phyloP scores from a whole-genome alignment of 2,113 vertebrate genomes.

The Corydoras sp. region DNA sequence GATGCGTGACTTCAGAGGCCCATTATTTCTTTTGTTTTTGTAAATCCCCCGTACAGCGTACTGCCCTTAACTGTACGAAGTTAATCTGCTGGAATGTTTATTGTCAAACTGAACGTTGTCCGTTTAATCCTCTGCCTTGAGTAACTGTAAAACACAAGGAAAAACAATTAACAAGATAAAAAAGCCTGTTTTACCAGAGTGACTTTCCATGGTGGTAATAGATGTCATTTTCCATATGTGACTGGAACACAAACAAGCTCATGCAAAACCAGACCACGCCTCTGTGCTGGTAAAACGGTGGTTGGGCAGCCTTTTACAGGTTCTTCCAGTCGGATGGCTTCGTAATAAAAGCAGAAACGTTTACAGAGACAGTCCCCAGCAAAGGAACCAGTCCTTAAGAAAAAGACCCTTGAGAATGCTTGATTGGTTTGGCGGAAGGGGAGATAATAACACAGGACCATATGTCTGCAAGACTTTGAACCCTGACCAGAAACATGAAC shows the following conservation, averaged over 20 bases:
- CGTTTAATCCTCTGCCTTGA: conserved; percentile 1
- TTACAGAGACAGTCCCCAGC: conserved; percentile 46
- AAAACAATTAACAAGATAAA: conserved; percentile 31
- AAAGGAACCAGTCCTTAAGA: conserved; percentile 38
- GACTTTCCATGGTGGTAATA: conserved; percentile 27
- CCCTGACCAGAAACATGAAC: conserved; percentile 10
- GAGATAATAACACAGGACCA: conserved; percentile 48
- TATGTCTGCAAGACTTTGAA: conserved; percentile 41
- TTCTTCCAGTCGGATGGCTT: conserved; percentile 56
- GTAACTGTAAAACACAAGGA: conserved; percentile 4
- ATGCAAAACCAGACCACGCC: conserved; percentile 58
- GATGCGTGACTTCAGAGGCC: too few species aligned
- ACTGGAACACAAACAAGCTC: conserved; percentile 48
- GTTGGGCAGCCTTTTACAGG: conserved; percentile 49
- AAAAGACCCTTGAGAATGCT: conserved; percentile 40
- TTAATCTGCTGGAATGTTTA: too few species aligned
- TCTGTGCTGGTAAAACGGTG: conserved; percentile 52
- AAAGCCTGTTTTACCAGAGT: conserved; percentile 18
- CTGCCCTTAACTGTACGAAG: too few species aligned
- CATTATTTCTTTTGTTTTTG: too few species aligned
- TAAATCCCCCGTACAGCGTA: too few species aligned
- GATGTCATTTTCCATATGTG: conserved; percentile 40
- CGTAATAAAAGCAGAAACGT: conserved; percentile 52
- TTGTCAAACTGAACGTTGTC: background rate
- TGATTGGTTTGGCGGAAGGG: conserved; percentile 45